Evolutionary conservation across 37 sponge, comb jelly and placozoan species (phyloP).

Genomic region (Lycopodina hypogea): DNA sequence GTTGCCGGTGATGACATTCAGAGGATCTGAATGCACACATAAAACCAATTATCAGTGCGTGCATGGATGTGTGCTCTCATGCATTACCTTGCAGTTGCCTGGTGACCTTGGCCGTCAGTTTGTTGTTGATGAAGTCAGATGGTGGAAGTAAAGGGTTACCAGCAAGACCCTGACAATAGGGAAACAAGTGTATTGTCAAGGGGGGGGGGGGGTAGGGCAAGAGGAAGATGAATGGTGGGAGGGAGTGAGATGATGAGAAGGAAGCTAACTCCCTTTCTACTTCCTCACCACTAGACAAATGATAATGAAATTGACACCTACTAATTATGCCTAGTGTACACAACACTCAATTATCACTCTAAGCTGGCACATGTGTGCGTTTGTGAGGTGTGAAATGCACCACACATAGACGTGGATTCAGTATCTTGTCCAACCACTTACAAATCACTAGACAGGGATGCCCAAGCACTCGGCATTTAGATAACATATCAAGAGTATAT

Average conservation of each 20-base stretch:
- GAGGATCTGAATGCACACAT: constrained; percentile 61
- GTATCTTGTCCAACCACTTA: too few relatives aligned
- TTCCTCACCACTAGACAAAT: not conserved
- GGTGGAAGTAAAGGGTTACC: constrained; percentile 51
- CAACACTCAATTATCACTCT: too few relatives aligned
- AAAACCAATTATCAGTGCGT: not conserved
- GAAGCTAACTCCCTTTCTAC: not conserved
- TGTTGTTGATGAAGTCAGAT: constrained; percentile 69
- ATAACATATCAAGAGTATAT: too few relatives aligned
- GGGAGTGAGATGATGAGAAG: not conserved
- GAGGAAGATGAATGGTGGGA: not conserved
- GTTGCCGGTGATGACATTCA: constrained; percentile 78
- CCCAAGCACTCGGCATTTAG: too few relatives aligned
- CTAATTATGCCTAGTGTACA: too few relatives aligned
- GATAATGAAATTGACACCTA: not conserved
- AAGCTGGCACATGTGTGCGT: too few relatives aligned
- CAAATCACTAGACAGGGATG: too few relatives aligned
- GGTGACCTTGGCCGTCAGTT: constrained; percentile 76
- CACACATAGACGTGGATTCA: too few relatives aligned
- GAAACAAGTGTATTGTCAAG: too few relatives aligned
- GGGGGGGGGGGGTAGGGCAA: not conserved
- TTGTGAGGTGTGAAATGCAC: too few relatives aligned
- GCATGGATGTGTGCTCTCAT: constrained; percentile 13
- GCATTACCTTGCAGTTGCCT: constrained; percentile 86
- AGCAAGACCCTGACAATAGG: constrained; percentile 72